A percentile compares a stretch with the other conserved stretches of the same genome.
Conservation (phyloP, 2,888 invertebrate species). For the Tiliacea aurago region DNA sequence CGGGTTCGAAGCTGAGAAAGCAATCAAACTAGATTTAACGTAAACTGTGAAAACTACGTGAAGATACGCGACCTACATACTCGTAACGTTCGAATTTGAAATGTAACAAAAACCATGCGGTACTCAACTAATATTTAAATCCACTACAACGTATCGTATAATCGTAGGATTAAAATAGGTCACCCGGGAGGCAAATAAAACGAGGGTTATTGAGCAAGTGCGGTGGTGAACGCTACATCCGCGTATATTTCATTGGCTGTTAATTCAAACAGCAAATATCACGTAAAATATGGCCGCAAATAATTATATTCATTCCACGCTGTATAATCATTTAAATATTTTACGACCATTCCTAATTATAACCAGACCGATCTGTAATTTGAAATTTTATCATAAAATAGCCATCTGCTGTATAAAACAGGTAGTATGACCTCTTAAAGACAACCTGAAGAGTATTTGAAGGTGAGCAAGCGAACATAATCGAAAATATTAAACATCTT, state of each 20-base stretch:
- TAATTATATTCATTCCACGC: slow-evolving; percentile 50
- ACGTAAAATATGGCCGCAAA: slow-evolving; percentile 52
- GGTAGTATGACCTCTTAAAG: slow-evolving; percentile 64
- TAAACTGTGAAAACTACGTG: slow-evolving; percentile 75
- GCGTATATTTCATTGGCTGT: slow-evolving; percentile 67
- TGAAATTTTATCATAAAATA: slow-evolving; percentile 44
- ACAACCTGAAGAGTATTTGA: slow-evolving; percentile 73
- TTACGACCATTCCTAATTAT: slow-evolving; percentile 45
- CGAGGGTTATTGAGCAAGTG: slow-evolving; percentile 68
- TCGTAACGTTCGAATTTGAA: slow-evolving; percentile 63
- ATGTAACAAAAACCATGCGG: slow-evolving; percentile 66
- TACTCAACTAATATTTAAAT: slow-evolving; percentile 66
- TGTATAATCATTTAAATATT: slow-evolving; percentile 56
- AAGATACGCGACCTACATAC: slow-evolving; percentile 72
- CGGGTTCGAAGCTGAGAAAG: slow-evolving; percentile 66
- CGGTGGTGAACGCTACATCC: slow-evolving; percentile 66
- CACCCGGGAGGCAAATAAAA: slow-evolving; percentile 75
- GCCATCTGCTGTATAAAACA: slow-evolving; percentile 56
- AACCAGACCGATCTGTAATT: slow-evolving; percentile 36
- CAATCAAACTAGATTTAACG: slow-evolving; percentile 67
- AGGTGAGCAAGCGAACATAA: slow-evolving; percentile 74
- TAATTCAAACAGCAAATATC: slow-evolving; percentile 67
- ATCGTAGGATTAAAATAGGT: slow-evolving; percentile 77
- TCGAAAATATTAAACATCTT: slow-evolving; percentile 61
- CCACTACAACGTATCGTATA: slow-evolving; percentile 72